A percentile compares a stretch with the other conserved stretches of the same genome.
phyloP scores from a whole-genome alignment of 2,888 invertebrate species.

The Temnothorax ravouxi region DNA sequence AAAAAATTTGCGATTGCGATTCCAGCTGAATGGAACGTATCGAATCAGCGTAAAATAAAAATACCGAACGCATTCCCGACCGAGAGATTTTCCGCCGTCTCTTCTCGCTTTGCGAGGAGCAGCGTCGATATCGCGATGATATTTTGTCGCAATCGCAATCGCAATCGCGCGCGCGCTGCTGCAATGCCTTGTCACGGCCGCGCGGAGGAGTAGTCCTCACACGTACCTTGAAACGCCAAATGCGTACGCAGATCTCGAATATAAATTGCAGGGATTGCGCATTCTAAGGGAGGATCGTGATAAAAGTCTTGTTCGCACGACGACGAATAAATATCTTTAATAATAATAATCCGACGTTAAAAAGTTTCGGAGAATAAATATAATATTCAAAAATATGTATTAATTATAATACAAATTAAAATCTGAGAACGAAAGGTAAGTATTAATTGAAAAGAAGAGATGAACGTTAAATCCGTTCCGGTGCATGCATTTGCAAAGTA shows the following conservation, averaged over 20 bases:
- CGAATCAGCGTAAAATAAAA: constrained; percentile 16
- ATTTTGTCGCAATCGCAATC: neutral
- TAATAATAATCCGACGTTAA: neutral
- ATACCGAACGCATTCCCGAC: constrained; percentile 3
- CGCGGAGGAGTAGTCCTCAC: constrained; percentile 11
- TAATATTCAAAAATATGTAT: neutral
- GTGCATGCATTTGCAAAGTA: neutral
- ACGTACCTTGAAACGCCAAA: constrained; percentile 26
- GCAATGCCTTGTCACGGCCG: constrained; percentile 2
- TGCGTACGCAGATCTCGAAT: constrained; percentile 17
- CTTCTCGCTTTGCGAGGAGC: neutral
- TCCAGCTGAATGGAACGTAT: neutral
- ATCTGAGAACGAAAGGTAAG: neutral
- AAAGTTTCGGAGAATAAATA: neutral
- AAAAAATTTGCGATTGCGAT: neutral
- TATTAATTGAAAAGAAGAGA: neutral
- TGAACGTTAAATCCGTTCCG: neutral
- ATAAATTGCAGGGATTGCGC: constrained; percentile 11
- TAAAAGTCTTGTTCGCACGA: constrained; percentile 1
- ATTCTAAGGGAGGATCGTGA: neutral
- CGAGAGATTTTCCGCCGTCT: constrained; percentile 3
- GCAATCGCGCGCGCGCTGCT: neutral
- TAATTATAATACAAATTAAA: neutral
- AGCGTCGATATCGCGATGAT: constrained; percentile 13
- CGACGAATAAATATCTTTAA: constrained; percentile 1